These are phyloP conservation scores for Zosterops pallidus DNA, from an alignment of 2,113 vertebrate genomes.

Conservation along the genomic window DNA sequence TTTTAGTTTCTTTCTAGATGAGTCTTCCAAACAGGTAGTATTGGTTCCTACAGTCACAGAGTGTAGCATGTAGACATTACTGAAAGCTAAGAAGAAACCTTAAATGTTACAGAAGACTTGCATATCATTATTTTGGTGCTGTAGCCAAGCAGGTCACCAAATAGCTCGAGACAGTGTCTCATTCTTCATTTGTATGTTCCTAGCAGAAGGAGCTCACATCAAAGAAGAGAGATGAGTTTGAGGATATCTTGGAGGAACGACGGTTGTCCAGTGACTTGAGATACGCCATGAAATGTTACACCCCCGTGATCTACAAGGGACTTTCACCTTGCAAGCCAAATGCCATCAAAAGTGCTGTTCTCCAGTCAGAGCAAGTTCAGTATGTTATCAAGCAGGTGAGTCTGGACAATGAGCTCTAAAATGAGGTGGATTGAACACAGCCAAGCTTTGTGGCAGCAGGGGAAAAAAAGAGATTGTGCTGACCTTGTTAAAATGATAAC, in stretches of 20 bases:
- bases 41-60: neutral
- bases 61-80: neutral
- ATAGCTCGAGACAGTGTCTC: neutral
- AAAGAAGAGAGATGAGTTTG: conserved; percentile 92
- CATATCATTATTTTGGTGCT: neutral
- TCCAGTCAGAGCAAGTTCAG: conserved; percentile 85
- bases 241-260: conserved; percentile 93
- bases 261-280: conserved; percentile 89
- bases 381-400: conserved; percentile 88
- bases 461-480: neutral
- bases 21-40: neutral
- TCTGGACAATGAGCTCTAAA: neutral
- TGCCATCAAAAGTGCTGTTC: conserved; percentile 82
- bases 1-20: neutral
- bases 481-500: neutral
- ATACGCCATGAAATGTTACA: conserved; percentile 90
- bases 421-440: neutral
- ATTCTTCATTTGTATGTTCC: conserved; percentile 44
- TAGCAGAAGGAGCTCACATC: conserved; percentile 82
- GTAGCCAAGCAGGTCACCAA: neutral
- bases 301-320: conserved; percentile 86
- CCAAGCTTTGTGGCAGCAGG: neutral
- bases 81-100: neutral
- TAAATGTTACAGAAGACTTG: neutral
- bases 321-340: conserved; percentile 81